These are phyloP conservation scores for Takifugu rubripes DNA, from an alignment of 2,797 vertebrate genomes.

Conservation along the genomic window DNA sequence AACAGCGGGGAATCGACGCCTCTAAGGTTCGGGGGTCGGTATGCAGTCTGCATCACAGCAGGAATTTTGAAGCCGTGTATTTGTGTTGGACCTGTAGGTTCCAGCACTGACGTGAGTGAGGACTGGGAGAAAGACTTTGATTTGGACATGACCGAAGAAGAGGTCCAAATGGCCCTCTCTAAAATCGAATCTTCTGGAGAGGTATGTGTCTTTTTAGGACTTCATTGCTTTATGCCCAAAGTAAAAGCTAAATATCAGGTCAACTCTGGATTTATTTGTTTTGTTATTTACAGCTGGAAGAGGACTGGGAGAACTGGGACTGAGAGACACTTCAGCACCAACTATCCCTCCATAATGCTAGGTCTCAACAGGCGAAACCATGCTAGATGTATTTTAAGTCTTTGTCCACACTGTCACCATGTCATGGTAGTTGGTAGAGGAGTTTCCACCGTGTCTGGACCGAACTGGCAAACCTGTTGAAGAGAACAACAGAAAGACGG, in stretches of 20 bases:
- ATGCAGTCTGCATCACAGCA: background rate
- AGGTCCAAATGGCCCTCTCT: constrained; percentile 91
- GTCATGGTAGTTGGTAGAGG: constrained; percentile 62
- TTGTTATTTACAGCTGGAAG: constrained; percentile 81
- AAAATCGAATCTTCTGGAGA: constrained; percentile 87
- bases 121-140: constrained; percentile 99
- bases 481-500: constrained; percentile 38
- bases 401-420: constrained; percentile 74
- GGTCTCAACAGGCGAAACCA: constrained; percentile 65
- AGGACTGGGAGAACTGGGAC: constrained; percentile 98
- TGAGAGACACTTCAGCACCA: constrained; percentile 59
- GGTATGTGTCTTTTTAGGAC: constrained; percentile 58
- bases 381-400: constrained; percentile 73
- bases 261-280: background rate
- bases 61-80: background rate
- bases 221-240: too few relatives aligned
- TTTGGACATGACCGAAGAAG: constrained; percentile 98
- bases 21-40: background rate
- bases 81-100: constrained; percentile 66
- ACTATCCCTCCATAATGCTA: constrained; percentile 52
- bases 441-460: constrained; percentile 50
- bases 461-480: constrained; percentile 47
- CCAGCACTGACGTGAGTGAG: constrained; percentile 96
- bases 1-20: too few relatives aligned
- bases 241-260: background rate